Conservation (phyloP, 2,113 vertebrate species). For the Heterotilapia buettikoferi region DNA sequence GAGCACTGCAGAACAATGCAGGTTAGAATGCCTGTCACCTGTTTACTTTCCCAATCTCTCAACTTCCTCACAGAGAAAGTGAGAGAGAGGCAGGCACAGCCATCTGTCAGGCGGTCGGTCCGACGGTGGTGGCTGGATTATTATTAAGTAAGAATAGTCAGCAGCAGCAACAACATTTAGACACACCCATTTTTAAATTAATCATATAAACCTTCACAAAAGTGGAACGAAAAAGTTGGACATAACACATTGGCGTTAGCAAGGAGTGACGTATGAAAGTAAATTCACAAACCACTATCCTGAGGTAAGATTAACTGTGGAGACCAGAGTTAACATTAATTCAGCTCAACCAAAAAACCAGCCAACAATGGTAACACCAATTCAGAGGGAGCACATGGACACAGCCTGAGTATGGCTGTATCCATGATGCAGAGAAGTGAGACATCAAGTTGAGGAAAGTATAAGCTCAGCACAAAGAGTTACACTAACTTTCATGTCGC, state of each 20-base stretch:
- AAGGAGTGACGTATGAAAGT: background rate
- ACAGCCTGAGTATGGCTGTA: background rate
- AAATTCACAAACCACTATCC: background rate
- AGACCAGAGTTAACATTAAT: background rate
- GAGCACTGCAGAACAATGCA: background rate
- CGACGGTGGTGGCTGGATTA: background rate
- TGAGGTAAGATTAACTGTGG: background rate
- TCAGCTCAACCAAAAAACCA: background rate
- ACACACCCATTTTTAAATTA: background rate
- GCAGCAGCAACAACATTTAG: background rate
- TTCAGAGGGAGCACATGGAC: background rate
- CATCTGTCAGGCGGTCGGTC: background rate
- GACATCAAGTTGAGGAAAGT: background rate
- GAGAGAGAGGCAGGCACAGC: background rate
- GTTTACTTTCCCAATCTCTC: background rate
- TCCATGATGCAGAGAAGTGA: background rate
- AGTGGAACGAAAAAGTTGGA: background rate
- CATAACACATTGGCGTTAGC: background rate
- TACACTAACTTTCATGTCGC: background rate
- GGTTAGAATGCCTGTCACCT: background rate
- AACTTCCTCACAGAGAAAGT: background rate
- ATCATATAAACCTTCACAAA: background rate
- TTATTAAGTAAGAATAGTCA: background rate
- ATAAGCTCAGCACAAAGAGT: background rate
- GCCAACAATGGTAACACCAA: background rate